These are phyloP conservation scores for Deroplatys truncata DNA, from an alignment of 2,888 invertebrate species.

Conservation along the genomic window DNA sequence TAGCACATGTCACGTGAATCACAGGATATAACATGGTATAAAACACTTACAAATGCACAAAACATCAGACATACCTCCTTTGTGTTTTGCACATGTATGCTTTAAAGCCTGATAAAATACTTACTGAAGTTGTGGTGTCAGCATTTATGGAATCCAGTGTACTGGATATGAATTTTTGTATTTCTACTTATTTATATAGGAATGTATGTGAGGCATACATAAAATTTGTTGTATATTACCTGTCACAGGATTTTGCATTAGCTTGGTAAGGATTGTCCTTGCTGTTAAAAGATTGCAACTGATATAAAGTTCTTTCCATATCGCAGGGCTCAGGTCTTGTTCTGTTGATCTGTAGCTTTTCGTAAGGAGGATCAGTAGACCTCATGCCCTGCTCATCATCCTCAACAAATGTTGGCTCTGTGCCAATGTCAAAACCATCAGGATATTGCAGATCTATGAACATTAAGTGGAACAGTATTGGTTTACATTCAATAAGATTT, in stretches of 20 bases:
- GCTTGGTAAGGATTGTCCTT: not conserved
- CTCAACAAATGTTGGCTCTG: slow-evolving; percentile 8
- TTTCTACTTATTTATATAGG: too few relatives aligned
- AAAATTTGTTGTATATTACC: not conserved
- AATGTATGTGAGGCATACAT: too few relatives aligned
- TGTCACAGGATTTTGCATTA: not conserved
- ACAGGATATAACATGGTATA: too few relatives aligned
- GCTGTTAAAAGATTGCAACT: slow-evolving; percentile 48
- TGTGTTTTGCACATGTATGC: too few relatives aligned
- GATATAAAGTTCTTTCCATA: slow-evolving; percentile 68
- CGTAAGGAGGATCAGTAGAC: slow-evolving; percentile 9
- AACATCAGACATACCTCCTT: too few relatives aligned
- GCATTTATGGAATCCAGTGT: too few relatives aligned
- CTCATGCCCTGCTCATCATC: slow-evolving; percentile 7
- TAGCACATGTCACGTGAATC: too few relatives aligned
- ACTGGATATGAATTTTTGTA: too few relatives aligned
- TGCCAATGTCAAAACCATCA: not conserved
- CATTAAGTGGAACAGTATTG: not conserved
- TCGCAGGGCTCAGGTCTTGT: slow-evolving; percentile 85
- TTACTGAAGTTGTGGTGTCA: too few relatives aligned
- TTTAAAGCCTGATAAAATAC: too few relatives aligned
- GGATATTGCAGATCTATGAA: not conserved
- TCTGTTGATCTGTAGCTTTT: slow-evolving; percentile 39
- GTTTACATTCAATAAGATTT: not conserved
- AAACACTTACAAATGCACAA: too few relatives aligned